These are phyloP conservation scores for Caenorhabditis uteleia DNA, from an alignment of 2,888 invertebrate genomes.

Conservation along the genomic window DNA sequence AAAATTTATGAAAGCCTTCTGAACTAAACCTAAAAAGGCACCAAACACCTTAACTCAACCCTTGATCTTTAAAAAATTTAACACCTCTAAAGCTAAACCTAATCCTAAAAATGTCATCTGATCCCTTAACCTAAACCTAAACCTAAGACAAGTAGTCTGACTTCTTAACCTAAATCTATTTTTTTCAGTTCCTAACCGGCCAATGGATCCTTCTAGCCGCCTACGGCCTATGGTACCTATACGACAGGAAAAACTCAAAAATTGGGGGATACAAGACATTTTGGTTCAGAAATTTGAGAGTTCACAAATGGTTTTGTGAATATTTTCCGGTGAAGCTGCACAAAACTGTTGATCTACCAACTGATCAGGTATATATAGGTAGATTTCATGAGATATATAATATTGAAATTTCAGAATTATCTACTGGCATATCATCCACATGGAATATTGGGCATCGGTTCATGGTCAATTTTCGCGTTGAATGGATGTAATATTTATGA, in stretches of 20 bases:
- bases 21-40: too few species aligned
- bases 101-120: too few species aligned
- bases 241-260: constrained; percentile 37
- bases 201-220: constrained; percentile 37
- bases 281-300: constrained; percentile 48
- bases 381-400: not conserved
- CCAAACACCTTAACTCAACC: too few species aligned
- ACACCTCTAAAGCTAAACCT: too few species aligned
- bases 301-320: constrained; percentile 80
- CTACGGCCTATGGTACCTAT: constrained; percentile 40
- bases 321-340: constrained; percentile 86
- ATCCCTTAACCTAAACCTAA: not conserved
- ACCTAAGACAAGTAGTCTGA: not conserved
- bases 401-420: constrained; percentile 42
- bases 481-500: constrained; percentile 73
- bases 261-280: constrained; percentile 36
- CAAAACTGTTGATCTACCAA: constrained; percentile 80
- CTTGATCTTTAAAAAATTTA: too few species aligned
- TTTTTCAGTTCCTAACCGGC: constrained; percentile 34
- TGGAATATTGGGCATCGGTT: constrained; percentile 83
- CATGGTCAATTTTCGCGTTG: constrained; percentile 81
- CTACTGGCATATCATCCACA: constrained; percentile 84
- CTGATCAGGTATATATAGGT: constrained; percentile 17
- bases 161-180: too few species aligned
- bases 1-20: too few species aligned